Evolutionary conservation across 2,888 invertebrate species (phyloP).

Genomic region (Noctua fimbriata): DNA sequence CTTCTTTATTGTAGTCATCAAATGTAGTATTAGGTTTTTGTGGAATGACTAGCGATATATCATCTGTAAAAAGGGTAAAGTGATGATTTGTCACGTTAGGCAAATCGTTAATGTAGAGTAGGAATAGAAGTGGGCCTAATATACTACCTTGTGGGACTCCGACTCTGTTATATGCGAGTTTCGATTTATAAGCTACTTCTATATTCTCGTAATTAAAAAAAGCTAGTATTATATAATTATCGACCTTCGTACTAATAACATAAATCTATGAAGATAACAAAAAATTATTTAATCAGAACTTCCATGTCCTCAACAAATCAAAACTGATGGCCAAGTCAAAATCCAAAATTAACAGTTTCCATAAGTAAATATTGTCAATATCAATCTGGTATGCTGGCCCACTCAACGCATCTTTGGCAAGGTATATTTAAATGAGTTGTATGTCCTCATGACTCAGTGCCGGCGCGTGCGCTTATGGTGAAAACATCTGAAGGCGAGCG

Average conservation of each 20-base stretch:
- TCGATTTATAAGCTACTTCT: too few relatives aligned
- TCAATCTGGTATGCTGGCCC: constrained; percentile 32
- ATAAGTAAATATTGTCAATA: constrained; percentile 19
- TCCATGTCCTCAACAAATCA: neutral
- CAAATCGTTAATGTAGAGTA: too few relatives aligned
- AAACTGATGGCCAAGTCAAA: neutral
- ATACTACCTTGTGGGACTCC: too few relatives aligned
- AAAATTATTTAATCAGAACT: neutral
- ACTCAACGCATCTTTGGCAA: constrained; percentile 58
- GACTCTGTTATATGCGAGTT: too few relatives aligned
- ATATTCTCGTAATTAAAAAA: too few relatives aligned
- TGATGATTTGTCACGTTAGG: too few relatives aligned
- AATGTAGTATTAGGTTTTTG: too few relatives aligned
- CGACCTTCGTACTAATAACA: neutral
- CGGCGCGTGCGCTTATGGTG: constrained; percentile 77
- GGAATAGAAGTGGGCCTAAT: too few relatives aligned
- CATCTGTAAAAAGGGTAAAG: too few relatives aligned
- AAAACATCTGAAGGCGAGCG: constrained; percentile 80
- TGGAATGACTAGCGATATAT: too few relatives aligned
- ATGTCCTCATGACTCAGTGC: constrained; percentile 74
- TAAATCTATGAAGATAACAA: neutral
- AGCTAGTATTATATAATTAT: neutral
- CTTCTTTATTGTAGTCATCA: too few relatives aligned
- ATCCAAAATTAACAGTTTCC: neutral
- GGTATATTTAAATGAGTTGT: constrained; percentile 67